Evolutionary conservation across 2,888 invertebrate genomes (phyloP), one percentile per base, ranked within the genome.

Genomic region (Lomographa bimaculata): DNA sequence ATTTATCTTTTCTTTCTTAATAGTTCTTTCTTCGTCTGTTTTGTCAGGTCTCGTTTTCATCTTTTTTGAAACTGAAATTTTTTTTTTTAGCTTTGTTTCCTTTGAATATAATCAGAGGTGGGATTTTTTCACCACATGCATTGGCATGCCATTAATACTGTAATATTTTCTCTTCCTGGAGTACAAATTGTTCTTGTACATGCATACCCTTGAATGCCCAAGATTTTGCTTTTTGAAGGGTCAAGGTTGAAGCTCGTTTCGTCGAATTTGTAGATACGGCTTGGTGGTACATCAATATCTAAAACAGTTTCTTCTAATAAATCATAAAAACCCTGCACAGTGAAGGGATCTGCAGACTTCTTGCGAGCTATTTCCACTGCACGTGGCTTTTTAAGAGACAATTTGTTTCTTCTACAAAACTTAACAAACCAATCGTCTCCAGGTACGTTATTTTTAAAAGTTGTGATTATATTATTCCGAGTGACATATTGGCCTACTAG

Each of bases 41-140:
- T n/a, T n/a, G n/a, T n/a, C n/a, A n/a, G n/a, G n/a, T n/a, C n/a
- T n/a, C n/a, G n/a, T n/a, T n/a, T n/a, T n/a, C n/a, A n/a, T n/a
- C n/a, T n/a, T n/a, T n/a, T n/a, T n/a, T n/a, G n/a, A n/a, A n/a
- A n/a, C n/a, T n/a, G n/a, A n/a, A n/a, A n/a, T n/a, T n/a, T n/a
- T n/a, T n/a, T n/a, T n/a, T n/a, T n/a, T n/a, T n/a, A n/a, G n/a
- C n/a, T n/a, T n/a, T n/a, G n/a, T n/a, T n/a, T n/a, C n/a, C n/a
- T n/a, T n/a, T n/a, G n/a, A n/a, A 67, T 23, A 70, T 61, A 18
- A 73, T 66, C 14, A 74, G 44, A 12, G 71, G 72, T 11, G 64
- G 64, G 5, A 50, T 52, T 49, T 70, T 71, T 0, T 58, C 52
- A 20, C 66, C 65, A 5, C 5, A 18, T 5, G 37, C 37, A 7